Percentiles rank a stretch among this genome's conserved stretches.
These are phyloP conservation scores for Eleginops maclovinus DNA, from an alignment of 2,113 vertebrate genomes.

Conservation along the genomic window DNA sequence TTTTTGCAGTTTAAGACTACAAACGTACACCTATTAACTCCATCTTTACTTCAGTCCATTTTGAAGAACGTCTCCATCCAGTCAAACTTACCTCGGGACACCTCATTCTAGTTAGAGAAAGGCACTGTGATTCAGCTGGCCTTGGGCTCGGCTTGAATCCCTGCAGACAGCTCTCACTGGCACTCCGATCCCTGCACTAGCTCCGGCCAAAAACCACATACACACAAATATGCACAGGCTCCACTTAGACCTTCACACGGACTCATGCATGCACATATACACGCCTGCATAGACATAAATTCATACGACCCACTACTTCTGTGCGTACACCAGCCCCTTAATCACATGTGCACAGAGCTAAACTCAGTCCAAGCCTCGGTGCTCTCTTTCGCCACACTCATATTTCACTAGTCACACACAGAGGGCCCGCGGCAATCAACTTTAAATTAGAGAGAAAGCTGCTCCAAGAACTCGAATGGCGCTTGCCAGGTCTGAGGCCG, in stretches of 20 bases:
- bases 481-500: conserved; percentile 75
- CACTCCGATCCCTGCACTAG: conserved; percentile 42
- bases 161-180: conserved; percentile 61
- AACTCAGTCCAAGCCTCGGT: conserved; percentile 62
- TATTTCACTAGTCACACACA: conserved; percentile 76
- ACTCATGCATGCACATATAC: conserved; percentile 18
- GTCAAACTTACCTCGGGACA: conserved; percentile 25
- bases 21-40: background rate
- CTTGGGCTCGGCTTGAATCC: conserved; percentile 56
- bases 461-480: conserved; percentile 68
- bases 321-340: conserved; percentile 36
- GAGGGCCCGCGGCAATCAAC: conserved; percentile 75
- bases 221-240: conserved; percentile 39
- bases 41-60: conserved; percentile 15
- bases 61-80: conserved; percentile 12
- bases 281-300: background rate
- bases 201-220: conserved; percentile 65
- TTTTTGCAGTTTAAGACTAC: background rate
- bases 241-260: conserved; percentile 45
- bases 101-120: conserved; percentile 46
- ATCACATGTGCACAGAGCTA: conserved; percentile 48
- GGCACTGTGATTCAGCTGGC: conserved; percentile 56
- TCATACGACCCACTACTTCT: conserved; percentile 9
- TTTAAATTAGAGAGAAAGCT: conserved; percentile 80
- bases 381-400: conserved; percentile 67